Percentiles rank a stretch among this genome's conserved stretches.
Evolutionary conservation across 2,113 vertebrate species (phyloP).

Genomic region (Edolisoma coerulescens): DNA sequence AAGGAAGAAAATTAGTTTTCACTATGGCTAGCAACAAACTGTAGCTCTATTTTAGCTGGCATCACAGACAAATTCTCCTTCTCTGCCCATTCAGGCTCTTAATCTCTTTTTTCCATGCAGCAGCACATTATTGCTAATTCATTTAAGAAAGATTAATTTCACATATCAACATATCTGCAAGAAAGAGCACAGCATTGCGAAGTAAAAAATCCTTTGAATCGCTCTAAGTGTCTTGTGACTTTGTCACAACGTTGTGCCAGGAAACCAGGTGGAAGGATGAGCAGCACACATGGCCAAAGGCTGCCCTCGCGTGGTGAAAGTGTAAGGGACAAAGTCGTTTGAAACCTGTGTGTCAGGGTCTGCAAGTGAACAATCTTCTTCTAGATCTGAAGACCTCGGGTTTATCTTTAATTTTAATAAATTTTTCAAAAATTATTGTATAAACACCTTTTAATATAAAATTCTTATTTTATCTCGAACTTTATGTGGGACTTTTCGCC

Average conservation of each 20-base stretch:
- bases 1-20: background rate
- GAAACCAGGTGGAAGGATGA: background rate
- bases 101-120: background rate
- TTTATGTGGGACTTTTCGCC: background rate
- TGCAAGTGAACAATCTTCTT: background rate
- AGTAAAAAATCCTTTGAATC: background rate
- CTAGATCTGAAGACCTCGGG: background rate
- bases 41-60: background rate
- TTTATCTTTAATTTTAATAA: background rate
- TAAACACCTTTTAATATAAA: background rate
- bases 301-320: constrained; percentile 43
- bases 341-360: accelerated
- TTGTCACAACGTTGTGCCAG: background rate
- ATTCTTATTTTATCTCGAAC: background rate
- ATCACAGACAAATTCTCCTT: background rate
- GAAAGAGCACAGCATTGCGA: background rate
- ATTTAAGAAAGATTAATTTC: background rate
- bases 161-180: background rate
- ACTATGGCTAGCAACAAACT: background rate
- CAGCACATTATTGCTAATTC: background rate
- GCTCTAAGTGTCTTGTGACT: background rate
- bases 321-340: background rate
- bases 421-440: no score
- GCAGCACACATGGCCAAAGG: background rate
- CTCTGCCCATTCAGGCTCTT: background rate